phyloP scores from a whole-genome alignment of 2,113 vertebrate genomes.

The Poeciliopsis retropinna region DNA sequence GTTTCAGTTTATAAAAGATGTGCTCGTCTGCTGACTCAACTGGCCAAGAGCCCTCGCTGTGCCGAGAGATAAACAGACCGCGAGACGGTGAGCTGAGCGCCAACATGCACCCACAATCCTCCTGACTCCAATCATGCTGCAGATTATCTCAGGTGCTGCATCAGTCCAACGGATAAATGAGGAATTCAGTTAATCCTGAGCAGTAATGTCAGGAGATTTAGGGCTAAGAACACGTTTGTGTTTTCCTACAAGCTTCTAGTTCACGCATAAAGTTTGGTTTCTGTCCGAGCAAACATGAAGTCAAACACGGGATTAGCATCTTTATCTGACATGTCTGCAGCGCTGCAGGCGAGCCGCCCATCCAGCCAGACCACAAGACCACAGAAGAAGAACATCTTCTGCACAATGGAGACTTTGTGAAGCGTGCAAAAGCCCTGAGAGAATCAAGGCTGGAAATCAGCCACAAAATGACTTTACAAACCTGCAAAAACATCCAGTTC shows the following conservation, averaged over 20 bases:
- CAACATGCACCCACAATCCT: not conserved
- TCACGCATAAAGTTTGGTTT: slow-evolving; percentile 1
- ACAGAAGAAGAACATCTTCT: slow-evolving; percentile 24
- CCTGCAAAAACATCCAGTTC: not conserved
- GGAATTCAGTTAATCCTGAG: not conserved
- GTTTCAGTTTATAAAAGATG: slow-evolving; percentile 91
- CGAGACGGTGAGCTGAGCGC: slow-evolving; percentile 47
- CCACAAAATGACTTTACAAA: slow-evolving; percentile 1
- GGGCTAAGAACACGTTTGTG: not conserved
- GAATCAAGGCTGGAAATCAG: not conserved
- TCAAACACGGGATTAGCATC: not conserved
- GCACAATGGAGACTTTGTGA: slow-evolving; percentile 18
- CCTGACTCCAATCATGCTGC: not conserved
- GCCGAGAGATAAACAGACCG: slow-evolving; percentile 79
- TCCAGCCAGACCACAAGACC: slow-evolving; percentile 21
- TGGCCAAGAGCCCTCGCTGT: slow-evolving; percentile 91
- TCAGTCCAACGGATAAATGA: not conserved
- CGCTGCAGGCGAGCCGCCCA: slow-evolving; percentile 15
- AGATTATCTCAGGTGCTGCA: not conserved
- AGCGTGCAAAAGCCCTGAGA: not conserved
- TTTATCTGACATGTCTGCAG: slow-evolving; percentile 16
- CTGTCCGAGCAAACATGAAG: not conserved
- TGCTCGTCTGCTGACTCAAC: slow-evolving; percentile 89
- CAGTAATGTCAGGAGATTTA: not conserved
- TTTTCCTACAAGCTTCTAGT: not conserved